Evolutionary conservation across 2,113 vertebrate genomes (phyloP).

Genomic region (Oophaga pumilio): DNA sequence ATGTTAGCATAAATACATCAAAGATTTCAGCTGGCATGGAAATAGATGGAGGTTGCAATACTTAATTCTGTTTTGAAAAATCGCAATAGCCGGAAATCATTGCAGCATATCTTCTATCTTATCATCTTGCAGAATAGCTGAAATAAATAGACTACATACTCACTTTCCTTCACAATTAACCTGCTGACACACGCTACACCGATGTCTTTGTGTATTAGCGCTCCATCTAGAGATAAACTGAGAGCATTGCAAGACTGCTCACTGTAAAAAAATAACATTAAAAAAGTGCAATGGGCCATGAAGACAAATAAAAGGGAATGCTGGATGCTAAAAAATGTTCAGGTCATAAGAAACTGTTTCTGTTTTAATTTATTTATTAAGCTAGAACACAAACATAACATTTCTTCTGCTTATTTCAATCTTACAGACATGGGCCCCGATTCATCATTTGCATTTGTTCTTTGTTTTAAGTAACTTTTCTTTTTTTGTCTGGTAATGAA

Average conservation of each 20-base stretch:
- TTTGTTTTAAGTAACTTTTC: too few species aligned
- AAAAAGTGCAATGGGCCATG: neutral
- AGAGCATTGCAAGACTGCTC: neutral
- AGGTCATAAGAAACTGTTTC: neutral
- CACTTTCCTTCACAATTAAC: conserved; percentile 17
- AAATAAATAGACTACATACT: conserved; percentile 19
- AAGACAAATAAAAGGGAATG: neutral
- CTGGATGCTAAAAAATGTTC: neutral
- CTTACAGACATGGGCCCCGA: too few species aligned
- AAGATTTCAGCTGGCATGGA: neutral
- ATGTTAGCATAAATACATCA: conserved; percentile 1
- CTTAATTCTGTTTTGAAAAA: conserved; percentile 22
- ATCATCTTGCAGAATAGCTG: conserved; percentile 12
- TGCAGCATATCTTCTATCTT: neutral
- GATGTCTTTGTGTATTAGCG: neutral
- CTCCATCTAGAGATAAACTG: neutral
- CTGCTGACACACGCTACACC: conserved; percentile 1
- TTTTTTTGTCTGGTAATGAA: too few species aligned
- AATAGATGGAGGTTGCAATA: neutral
- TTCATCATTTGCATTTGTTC: too few species aligned
- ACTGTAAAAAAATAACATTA: neutral
- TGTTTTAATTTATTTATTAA: neutral
- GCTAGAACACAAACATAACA: neutral
- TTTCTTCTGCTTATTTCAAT: neutral
- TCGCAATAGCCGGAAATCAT: neutral